Evolutionary conservation across 2,888 invertebrate species (phyloP), one percentile per base, ranked within the genome.

Genomic region (Phania funesta): DNA sequence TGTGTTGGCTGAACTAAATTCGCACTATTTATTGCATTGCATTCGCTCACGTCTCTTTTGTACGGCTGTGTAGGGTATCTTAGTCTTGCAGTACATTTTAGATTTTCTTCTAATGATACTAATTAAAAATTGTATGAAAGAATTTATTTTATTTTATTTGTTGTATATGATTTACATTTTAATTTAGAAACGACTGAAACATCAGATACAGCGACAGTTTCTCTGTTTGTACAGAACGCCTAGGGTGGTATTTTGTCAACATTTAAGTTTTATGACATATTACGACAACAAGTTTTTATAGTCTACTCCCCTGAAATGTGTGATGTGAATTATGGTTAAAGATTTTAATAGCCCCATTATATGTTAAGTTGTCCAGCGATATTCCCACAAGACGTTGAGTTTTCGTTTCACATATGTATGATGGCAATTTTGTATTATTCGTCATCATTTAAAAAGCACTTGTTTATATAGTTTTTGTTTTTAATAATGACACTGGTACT

Each of bases 101-200:
- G n/a, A 20, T 18, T 56, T 74, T 73, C 54, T 52, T 68, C 52
- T 74, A 78, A 82, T 70, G 78, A 46, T 70, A 70, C 78, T 78
- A 82, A 82, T 82, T 82, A 82, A 70, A 78, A 64, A 62, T 58
- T 22, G 26, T 56, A 54, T 35, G 8, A 68, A 60, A 70, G 70
- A 82, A 82, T 82, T 78, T 74, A 70, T 65, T 70, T 60, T 65
- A 82, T 82, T 78, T 82, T 70, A 78, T 78, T 78, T 78, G 44
- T 71, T 74, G 74, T 68, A 78, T 82, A 65, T 54, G 65, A 82
- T 78, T 82, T 78, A 82, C 78, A 82, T 82, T 78, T 82, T 82
- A 82, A 82, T 78, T 78, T n/a, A 41, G 74, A 74, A 24, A 46
- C 13, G 6, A 18, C n/a, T 56, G 29, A 54, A 65, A 35, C 0